Conservation (phyloP, 1,140 invertebrate genomes). For the Gryon sp. region DNA sequence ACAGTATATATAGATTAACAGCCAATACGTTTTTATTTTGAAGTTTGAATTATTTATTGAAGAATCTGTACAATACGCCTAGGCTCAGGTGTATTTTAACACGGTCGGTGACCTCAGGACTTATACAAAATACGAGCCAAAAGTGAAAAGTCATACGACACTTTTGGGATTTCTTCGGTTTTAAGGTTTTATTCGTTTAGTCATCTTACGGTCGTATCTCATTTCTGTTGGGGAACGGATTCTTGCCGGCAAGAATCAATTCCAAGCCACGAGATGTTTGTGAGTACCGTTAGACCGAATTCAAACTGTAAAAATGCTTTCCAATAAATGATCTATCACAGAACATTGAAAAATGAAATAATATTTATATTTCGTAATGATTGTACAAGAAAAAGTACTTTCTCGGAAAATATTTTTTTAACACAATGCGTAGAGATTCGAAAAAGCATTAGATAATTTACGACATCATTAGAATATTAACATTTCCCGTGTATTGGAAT, state of each 20-base stretch:
- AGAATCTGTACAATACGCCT: too few relatives aligned
- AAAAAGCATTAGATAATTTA: constrained; percentile 1
- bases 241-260: constrained; percentile 45
- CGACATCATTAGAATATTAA: neutral
- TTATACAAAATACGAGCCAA: constrained; percentile 48
- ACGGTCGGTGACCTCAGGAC: constrained; percentile 47
- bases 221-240: constrained; percentile 43
- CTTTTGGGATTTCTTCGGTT: constrained; percentile 58
- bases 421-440: neutral
- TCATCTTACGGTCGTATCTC: constrained; percentile 51
- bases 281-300: constrained; percentile 52
- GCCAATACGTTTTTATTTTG: too few relatives aligned
- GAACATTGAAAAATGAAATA: constrained; percentile 4
- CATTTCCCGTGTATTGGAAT: neutral
- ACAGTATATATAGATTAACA: too few relatives aligned
- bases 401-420: constrained; percentile 15
- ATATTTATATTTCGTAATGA: constrained; percentile 16
- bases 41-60: too few relatives aligned
- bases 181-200: constrained; percentile 61
- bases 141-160: constrained; percentile 52
- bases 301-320: constrained; percentile 51
- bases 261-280: constrained; percentile 22
- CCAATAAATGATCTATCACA: constrained; percentile 46
- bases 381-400: constrained; percentile 1
- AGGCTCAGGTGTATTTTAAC: constrained; percentile 57